Percentiles rank a stretch among this genome's conserved stretches.
phyloP scores from a whole-genome alignment of 2,113 vertebrate species.

The Epinephelus moara region DNA sequence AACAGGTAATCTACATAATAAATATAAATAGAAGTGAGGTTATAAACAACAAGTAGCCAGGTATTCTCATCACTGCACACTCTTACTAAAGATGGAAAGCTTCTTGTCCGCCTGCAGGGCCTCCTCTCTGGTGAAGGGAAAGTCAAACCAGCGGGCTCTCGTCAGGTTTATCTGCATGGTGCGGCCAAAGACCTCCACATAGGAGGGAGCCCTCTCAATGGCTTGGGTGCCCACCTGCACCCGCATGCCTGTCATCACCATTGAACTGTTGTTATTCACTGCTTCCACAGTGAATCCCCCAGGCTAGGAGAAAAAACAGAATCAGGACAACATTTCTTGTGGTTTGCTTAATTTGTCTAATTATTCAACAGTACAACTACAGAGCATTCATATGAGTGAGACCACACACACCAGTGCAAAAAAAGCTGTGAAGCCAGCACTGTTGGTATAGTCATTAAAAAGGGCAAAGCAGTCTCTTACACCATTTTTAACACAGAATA shows the following conservation, averaged over 20 bases:
- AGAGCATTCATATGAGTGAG: not conserved
- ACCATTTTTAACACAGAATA: constrained; percentile 1
- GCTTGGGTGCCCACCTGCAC: constrained; percentile 97
- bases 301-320: constrained; percentile 83
- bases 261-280: constrained; percentile 96
- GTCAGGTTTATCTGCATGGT: constrained; percentile 98
- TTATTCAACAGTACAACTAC: not conserved
- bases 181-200: constrained; percentile 96
- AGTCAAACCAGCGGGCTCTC: constrained; percentile 98
- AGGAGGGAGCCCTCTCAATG: constrained; percentile 94
- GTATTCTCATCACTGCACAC: not conserved
- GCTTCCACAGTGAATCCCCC: constrained; percentile 97
- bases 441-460: not conserved
- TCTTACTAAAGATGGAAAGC: constrained; percentile 95
- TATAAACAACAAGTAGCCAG: not conserved
- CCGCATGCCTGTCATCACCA: constrained; percentile 99
- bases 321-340: not conserved
- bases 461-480: not conserved
- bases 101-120: constrained; percentile 98
- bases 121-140: constrained; percentile 97
- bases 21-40: not conserved
- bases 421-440: not conserved
- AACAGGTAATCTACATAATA: not conserved
- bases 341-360: not conserved
- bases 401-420: not conserved